Base-by-base conservation (phyloP, 2,797 vertebrate genomes). In the Phyllotis vaccarum region DNA sequence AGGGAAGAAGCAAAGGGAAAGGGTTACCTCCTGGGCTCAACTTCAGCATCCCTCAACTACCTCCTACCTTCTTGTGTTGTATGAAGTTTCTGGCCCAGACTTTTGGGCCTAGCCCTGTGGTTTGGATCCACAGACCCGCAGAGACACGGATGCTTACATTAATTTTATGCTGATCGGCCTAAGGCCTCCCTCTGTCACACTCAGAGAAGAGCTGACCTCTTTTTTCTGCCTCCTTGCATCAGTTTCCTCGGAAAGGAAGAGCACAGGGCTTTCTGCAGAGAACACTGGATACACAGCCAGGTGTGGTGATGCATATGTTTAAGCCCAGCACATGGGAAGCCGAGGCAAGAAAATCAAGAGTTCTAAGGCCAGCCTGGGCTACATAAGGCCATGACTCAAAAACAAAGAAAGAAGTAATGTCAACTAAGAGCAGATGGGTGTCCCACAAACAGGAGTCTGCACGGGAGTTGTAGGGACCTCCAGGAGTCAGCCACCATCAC, bases 211-310 rank as follows among this genome's bases (percentile, higher is more conserved):
- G 13, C 19, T 85, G 49, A 22, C 68, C 64, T 85, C 82, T 86
- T 34, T 87, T 85, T 92, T 93, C 60, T 93, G 3, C 66, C 40
- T 86, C 60, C 34, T 95, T 95, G 29, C 11, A n/a, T 40, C 29
- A 81, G 60, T 80, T 54, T 91, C 64, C 40, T 87, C 79, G 31
- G 37, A 72, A 82, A 93, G 75, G 22, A 93, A 27, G 72, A 81
- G 14, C 68, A 88, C 11, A 81, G 58, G 70, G 31, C 34, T 90
- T 93, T 95, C 56, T 87, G 40, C 74, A 58, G 6, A 76, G 58
- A 54, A 93, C 83, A 86, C 31, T 66, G 37, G 85, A 75, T 49
- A 31, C n/a, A 34, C 85, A 34, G 43, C 5, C 58, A 27, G 58
- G 31, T 89, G 43, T 62, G 54, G 21, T 34, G 0, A 34, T 75